Evolutionary conservation across 2,797 vertebrate genomes (phyloP), one percentile per base, ranked within the genome.

Genomic region (Sebastes kiyomatsui): DNA sequence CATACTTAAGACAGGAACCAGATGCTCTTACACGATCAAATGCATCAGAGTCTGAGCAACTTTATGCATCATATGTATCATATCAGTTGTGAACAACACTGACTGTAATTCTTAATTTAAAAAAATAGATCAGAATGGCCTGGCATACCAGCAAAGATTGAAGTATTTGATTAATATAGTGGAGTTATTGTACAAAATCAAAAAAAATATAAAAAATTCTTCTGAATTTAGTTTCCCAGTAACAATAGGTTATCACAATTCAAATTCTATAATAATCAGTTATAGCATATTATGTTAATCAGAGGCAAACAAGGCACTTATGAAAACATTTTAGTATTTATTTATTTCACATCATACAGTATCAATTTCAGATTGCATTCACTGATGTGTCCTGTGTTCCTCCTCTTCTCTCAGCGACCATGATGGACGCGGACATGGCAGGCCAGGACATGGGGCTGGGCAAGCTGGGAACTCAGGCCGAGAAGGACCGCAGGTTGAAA

Each of bases 381-480:
- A 61, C 61, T 81, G 13, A 27, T 11, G 9, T 5, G 0, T 46
- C 13, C 6, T 1, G 10, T 67, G 27, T 67, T 28, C 55, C 18
- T 77, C 18, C 8, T 67, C 7, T 25, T 6, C 6, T 32, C 46
- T 52, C 92, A 98, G 97, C 97, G 81, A 97, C 96, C 58, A 92
- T 97, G 79, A 98, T 97, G 92, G 99, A 99, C 93, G 90, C 96
- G 0, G 99, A 99, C 79, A 93, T 96, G 84, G 96, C 95, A 2
- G 97, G 96, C 84, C 98, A 99, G 93, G 99, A 99, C 85, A 96
- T 98, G 85, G 97, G 96, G 11, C 84, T 98, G 85, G 94, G 97
- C 87, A 99, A 99, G 94, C 96, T 99, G 85, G 99, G 99, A 88
- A 98, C 99, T 30, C 98, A 99, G 95, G 99, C 99, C 6, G 99